These are phyloP conservation scores for Saturnia pavonia DNA, from an alignment of 2,888 invertebrate species.

Conservation along the genomic window DNA sequence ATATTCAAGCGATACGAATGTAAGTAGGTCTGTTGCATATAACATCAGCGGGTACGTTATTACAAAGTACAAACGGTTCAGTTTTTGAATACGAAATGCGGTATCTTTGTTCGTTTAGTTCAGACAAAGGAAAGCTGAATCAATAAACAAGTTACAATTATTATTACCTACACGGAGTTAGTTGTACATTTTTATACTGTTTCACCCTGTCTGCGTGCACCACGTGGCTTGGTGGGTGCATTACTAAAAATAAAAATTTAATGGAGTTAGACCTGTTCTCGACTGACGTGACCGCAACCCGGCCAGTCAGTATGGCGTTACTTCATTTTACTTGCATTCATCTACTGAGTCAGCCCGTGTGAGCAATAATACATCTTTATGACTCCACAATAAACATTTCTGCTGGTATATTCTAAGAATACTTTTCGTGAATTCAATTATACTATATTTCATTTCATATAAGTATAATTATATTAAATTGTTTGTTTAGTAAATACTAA, in stretches of 20 bases:
- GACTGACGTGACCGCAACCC: constrained; percentile 33
- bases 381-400: constrained; percentile 22
- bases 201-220: constrained; percentile 27
- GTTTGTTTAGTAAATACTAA: background rate
- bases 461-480: background rate
- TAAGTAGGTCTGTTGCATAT: constrained; percentile 8
- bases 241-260: constrained; percentile 58
- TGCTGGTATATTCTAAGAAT: constrained; percentile 8
- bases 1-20: background rate
- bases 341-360: constrained; percentile 33
- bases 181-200: constrained; percentile 20
- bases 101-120: constrained; percentile 20
- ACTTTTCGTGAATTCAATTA: background rate
- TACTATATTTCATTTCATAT: background rate
- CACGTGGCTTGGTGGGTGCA: constrained; percentile 36
- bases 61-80: constrained; percentile 3
- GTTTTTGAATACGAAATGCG: constrained; percentile 16
- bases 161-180: constrained; percentile 19
- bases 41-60: constrained; percentile 2
- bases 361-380: constrained; percentile 33
- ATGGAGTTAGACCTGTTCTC: constrained; percentile 54
- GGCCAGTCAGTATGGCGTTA: constrained; percentile 37
- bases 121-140: constrained; percentile 24
- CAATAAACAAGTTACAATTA: constrained; percentile 24
- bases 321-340: constrained; percentile 33